Base-by-base conservation (phyloP, 2,888 invertebrate species). In the Erebia palarica region DNA sequence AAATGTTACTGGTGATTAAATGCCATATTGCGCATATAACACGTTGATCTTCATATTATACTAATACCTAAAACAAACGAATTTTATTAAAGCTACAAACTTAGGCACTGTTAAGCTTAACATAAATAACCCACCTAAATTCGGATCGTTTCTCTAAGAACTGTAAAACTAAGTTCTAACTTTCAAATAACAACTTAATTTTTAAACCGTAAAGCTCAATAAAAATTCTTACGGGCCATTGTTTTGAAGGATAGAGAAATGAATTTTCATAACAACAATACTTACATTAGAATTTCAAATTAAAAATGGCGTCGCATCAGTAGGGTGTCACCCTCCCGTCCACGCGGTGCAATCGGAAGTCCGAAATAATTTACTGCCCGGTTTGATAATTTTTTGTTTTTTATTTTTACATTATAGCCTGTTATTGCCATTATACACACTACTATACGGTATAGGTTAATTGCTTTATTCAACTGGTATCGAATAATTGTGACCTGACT, bases 301-400 rank as follows among this genome's bases (percentile, higher is more conserved):
- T 79, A 83, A 91, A 90, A 84, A 91, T 91, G 90, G 91, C 90
- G 86, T 79, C 83, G 78, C 74, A 71, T 78, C 75, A 77, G 80
- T 85, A 84, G 91, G 90, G 91, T 87, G 86, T 75, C 86, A 83
- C 90, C 91, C 89, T 76, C 71, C 67, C 59, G 73, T 78, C 77
- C 82, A 80, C 80, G 80, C 79, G 81, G 78, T 82, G 80, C 80
- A 84, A 85, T 85, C 90, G 90, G 92, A 92, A 90, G 84, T 84
- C 81, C 71, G n/a, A 60, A 65, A 73, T 73, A 73, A 73, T 78
- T 76, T 75, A 76, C 67, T 73, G 61, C 60, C 51, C 69, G 53
- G 42, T 69, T 64, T 71, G 57, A 59, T 67, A 53, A 66, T 71
- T 74, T 67, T 71, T 69, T 47, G 68, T 61, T 68, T 68, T 61